Conservation (phyloP, 2,797 vertebrate genomes). For the Tangara arthus region DNA sequence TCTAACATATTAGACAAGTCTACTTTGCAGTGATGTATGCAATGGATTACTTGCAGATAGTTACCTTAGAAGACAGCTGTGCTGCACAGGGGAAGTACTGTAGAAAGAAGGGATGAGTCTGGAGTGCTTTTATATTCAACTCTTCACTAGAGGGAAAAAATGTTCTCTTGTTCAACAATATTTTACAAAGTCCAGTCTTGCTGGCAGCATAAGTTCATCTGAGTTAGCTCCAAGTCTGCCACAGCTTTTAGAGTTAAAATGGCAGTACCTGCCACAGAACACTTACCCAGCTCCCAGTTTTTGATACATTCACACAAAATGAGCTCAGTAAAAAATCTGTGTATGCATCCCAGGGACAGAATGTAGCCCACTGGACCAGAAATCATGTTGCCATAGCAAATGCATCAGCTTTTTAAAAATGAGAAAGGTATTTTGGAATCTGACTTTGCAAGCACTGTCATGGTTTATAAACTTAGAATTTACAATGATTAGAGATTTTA, state of each 20-base stretch:
- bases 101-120: constrained; percentile 76
- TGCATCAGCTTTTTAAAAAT: not conserved
- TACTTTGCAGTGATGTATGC: not conserved
- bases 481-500: not conserved
- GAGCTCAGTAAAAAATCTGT: not conserved
- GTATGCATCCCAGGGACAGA: not conserved
- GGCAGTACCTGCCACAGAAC: not conserved
- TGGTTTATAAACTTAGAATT: not conserved
- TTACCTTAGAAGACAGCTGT: constrained; percentile 81
- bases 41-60: not conserved
- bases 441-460: not conserved
- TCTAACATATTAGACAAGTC: not conserved
- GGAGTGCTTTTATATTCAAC: constrained; percentile 75
- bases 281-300: not conserved
- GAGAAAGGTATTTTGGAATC: not conserved
- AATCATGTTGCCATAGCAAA: not conserved
- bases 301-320: not conserved
- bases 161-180: not conserved
- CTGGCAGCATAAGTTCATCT: not conserved
- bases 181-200: not conserved
- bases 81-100: constrained; percentile 73
- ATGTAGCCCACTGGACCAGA: not conserved
- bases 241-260: not conserved
- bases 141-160: constrained; percentile 77
- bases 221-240: not conserved